These are phyloP conservation scores for Drosophila prolongata DNA, from an alignment of 2,888 invertebrate genomes.

Conservation along the genomic window DNA sequence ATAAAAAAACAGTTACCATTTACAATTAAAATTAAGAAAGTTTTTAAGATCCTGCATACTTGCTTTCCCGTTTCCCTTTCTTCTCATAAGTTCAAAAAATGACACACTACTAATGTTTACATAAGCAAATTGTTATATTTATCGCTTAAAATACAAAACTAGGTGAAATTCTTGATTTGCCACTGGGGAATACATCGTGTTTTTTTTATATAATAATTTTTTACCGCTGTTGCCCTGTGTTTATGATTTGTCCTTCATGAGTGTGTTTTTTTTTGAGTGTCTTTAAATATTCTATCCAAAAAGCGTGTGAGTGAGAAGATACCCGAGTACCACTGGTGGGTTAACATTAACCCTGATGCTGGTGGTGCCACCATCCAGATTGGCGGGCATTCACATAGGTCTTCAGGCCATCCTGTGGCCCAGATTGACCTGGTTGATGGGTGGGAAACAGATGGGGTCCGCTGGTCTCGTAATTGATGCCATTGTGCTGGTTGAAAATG, in stretches of 20 bases:
- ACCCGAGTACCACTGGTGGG: neutral
- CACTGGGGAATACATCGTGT: slow-evolving; percentile 2
- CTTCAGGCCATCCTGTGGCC: slow-evolving; percentile 63
- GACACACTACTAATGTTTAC: neutral
- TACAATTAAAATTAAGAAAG: too few relatives aligned
- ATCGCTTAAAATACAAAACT: slow-evolving; percentile 27
- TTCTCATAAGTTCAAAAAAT: too few relatives aligned
- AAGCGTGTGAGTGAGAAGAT: slow-evolving; percentile 18
- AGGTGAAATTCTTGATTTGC: slow-evolving; percentile 11
- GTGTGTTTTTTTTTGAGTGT: neutral
- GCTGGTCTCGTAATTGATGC: slow-evolving; percentile 81
- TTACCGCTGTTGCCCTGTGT: slow-evolving; percentile 5
- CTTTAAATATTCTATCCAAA: slow-evolving; percentile 12
- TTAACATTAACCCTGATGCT: slow-evolving; percentile 53
- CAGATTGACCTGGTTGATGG: slow-evolving; percentile 46
- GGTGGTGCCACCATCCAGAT: slow-evolving; percentile 80
- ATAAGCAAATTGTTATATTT: slow-evolving; percentile 36
- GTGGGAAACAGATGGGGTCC: slow-evolving; percentile 82
- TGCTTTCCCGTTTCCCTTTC: too few relatives aligned
- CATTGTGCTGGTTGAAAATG: slow-evolving; percentile 84
- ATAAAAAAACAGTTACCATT: too few relatives aligned
- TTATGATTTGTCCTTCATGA: neutral
- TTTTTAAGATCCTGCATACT: too few relatives aligned
- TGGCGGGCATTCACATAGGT: slow-evolving; percentile 77
- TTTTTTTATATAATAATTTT: slow-evolving; percentile 1